Conservation (phyloP, 2,113 vertebrate species). For the Callipepla squamata region DNA sequence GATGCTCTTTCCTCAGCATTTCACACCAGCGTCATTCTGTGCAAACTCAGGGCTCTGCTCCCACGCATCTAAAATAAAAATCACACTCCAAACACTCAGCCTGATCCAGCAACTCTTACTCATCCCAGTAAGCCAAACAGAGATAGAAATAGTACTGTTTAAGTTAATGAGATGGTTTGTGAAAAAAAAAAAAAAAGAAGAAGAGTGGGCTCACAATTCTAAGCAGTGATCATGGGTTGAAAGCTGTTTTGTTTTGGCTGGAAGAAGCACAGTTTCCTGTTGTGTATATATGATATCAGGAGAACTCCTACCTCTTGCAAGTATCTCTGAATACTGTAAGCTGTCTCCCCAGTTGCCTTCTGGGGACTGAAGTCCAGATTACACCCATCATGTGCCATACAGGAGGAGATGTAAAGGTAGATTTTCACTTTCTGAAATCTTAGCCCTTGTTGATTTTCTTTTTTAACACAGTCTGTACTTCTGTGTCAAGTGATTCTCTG, state of each 20-base stretch:
- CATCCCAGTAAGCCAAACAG: background rate
- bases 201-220: background rate
- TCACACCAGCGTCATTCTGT: background rate
- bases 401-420: background rate
- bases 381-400: background rate
- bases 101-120: background rate
- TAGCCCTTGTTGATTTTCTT: background rate
- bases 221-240: background rate
- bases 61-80: conserved; percentile 42
- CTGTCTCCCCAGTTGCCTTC: background rate
- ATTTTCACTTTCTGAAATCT: background rate
- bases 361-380: background rate
- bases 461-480: background rate
- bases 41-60: conserved; percentile 10
- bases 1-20: conserved; percentile 17
- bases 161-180: background rate
- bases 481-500: background rate
- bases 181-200: background rate
- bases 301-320: background rate
- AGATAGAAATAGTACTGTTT: conserved; percentile 5
- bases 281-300: background rate
- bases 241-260: conserved; percentile 3
- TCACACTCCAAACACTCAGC: conserved; percentile 26
- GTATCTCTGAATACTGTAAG: background rate
- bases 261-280: background rate